phyloP scores from a whole-genome alignment of 2,888 invertebrate genomes.

The Drosophila mayaguana region DNA sequence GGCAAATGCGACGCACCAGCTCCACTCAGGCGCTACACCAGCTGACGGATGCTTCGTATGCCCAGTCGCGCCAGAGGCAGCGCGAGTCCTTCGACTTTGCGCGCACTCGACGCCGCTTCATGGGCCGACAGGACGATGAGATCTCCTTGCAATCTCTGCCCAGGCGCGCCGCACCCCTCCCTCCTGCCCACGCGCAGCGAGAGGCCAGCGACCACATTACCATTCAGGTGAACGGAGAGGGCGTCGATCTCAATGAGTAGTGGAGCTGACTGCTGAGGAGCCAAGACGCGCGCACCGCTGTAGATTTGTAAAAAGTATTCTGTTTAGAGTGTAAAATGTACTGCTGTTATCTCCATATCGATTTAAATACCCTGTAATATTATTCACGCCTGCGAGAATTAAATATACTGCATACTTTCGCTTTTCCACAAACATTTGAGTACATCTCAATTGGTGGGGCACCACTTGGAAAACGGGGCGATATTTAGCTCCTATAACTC shows the following conservation, averaged over 20 bases:
- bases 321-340: constrained; percentile 17
- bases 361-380: constrained; percentile 10
- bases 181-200: constrained; percentile 20
- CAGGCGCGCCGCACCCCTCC: constrained; percentile 17
- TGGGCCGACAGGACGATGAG: constrained; percentile 66
- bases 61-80: constrained; percentile 72
- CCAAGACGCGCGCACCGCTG: background rate
- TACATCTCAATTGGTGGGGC: background rate
- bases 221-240: constrained; percentile 80
- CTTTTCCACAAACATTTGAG: background rate
- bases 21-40: constrained; percentile 63
- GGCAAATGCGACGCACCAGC: constrained; percentile 51
- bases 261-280: background rate
- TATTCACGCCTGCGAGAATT: constrained; percentile 3
- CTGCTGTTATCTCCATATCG: constrained; percentile 24
- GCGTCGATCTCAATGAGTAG: constrained; percentile 70
- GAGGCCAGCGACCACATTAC: constrained; percentile 51
- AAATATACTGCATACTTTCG: constrained; percentile 2
- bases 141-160: constrained; percentile 63
- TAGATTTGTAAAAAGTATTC: constrained; percentile 29
- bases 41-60: constrained; percentile 72
- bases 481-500: too few species aligned
- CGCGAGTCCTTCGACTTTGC: constrained; percentile 67
- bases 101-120: constrained; percentile 69
- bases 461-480: background rate